Conservation (phyloP, 2,113 vertebrate genomes). For the Eptesicus fuscus region DNA sequence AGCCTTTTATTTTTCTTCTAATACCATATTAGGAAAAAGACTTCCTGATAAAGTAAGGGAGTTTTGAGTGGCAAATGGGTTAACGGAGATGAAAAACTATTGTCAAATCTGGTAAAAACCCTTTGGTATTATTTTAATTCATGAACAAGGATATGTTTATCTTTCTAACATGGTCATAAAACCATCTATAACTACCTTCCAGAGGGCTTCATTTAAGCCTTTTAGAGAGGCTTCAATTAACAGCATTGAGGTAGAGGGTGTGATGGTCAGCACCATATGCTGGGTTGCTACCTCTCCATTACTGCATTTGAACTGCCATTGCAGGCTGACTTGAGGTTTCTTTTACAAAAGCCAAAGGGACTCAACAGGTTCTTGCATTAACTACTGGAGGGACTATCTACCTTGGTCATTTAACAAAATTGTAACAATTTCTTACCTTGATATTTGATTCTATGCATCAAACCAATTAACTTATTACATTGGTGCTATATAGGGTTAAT, state of each 20-base stretch:
- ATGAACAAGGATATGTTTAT: constrained; percentile 5
- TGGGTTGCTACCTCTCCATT: neutral
- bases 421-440: neutral
- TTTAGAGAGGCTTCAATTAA: neutral
- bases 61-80: neutral
- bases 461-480: neutral
- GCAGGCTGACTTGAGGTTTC: neutral
- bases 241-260: neutral
- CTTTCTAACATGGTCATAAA: neutral
- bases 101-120: neutral
- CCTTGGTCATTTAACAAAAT: neutral
- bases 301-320: neutral
- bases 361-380: neutral
- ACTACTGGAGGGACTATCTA: neutral
- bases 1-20: neutral
- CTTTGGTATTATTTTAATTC: neutral
- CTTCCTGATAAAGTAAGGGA: neutral
- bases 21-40: neutral
- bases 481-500: neutral
- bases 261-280: neutral
- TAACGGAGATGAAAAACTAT: neutral
- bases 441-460: neutral
- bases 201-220: neutral
- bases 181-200: neutral
- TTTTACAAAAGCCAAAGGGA: neutral